Evolutionary conservation across 2,113 vertebrate genomes (phyloP).

Genomic region (Myrmecobius fasciatus): DNA sequence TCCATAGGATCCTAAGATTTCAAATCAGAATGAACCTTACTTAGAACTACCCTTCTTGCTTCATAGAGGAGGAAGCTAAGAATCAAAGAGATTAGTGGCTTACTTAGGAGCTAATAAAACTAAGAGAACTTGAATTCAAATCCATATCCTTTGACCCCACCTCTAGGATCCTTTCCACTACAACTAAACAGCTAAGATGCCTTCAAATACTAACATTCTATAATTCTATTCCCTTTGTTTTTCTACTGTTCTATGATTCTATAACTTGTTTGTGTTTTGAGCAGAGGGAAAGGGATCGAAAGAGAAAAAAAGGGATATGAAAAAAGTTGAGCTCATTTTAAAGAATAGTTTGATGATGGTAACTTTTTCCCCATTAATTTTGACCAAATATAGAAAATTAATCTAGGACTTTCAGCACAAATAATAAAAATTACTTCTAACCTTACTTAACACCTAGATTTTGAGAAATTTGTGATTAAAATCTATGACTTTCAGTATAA

Average conservation of each 20-base stretch:
- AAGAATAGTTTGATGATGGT: neutral
- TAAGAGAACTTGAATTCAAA: neutral
- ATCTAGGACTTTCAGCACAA: slow-evolving; percentile 58
- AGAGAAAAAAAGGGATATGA: neutral
- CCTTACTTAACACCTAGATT: neutral
- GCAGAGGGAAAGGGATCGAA: too few relatives aligned
- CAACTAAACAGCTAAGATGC: neutral
- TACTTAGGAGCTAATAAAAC: neutral
- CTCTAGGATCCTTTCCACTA: neutral
- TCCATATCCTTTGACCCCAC: neutral
- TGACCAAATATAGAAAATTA: neutral
- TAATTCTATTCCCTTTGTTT: neutral
- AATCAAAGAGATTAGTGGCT: neutral
- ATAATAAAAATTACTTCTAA: slow-evolving; percentile 58
- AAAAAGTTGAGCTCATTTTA: slow-evolving; percentile 36
- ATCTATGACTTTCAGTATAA: slow-evolving; percentile 57
- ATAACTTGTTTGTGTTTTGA: neutral
- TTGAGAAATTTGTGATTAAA: neutral
- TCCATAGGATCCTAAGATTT: neutral
- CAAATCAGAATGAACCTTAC: neutral
- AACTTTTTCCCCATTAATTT: neutral
- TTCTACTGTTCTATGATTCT: neutral
- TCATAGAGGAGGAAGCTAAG: neutral
- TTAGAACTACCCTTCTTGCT: neutral
- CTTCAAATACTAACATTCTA: neutral